Evolutionary conservation across 1,140 invertebrate genomes (phyloP), one percentile per base, ranked within the genome.

Genomic region (Stegodyphus dumicola): DNA sequence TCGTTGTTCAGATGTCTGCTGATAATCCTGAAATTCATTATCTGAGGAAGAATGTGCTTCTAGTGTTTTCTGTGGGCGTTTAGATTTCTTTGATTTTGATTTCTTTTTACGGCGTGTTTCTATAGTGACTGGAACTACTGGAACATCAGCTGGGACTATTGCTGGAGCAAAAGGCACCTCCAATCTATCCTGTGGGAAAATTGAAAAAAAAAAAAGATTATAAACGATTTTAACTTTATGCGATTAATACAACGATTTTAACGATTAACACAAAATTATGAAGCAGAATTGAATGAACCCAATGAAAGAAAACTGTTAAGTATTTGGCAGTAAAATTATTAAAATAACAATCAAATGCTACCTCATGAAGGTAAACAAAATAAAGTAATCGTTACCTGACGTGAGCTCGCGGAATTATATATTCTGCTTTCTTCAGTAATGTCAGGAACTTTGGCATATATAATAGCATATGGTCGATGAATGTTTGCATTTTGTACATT

Each of bases 391-490:
- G 49, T 73, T 51, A 73, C 33, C 54, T 56, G 11, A 10, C 73
- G 33, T 56, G 53, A 15, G 15, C 73, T 33, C 1, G 33, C 33
- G 33, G 33, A 33, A 33, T 33, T 33, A 33, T 33, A 33, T 3
- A 33, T 60, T n/a, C 49, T 65, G 17, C 33, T 65, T 51, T 56
- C 33, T 60, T 18, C 7, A 7, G 75, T 77, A 49, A 60, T 73
- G 17, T 77, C 76, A 7, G 75, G 76, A 73, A 86, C 54, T 54
- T 86, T 86, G 6, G 84, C 76, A 49, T 86, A 86, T 15, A 86
- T 51, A 5, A 86, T 66, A 48, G 84, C 84, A 11, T 86, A 86
- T 0, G 84, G 84, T 6, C 74, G 53, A n/a, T 67, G 48, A 9
- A n/a, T 15, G 2, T 15, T 17, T 33, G 17, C 51, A 53, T 77